These are phyloP conservation scores for Lates japonicus DNA, from an alignment of 2,797 vertebrate genomes.

Conservation along the genomic window DNA sequence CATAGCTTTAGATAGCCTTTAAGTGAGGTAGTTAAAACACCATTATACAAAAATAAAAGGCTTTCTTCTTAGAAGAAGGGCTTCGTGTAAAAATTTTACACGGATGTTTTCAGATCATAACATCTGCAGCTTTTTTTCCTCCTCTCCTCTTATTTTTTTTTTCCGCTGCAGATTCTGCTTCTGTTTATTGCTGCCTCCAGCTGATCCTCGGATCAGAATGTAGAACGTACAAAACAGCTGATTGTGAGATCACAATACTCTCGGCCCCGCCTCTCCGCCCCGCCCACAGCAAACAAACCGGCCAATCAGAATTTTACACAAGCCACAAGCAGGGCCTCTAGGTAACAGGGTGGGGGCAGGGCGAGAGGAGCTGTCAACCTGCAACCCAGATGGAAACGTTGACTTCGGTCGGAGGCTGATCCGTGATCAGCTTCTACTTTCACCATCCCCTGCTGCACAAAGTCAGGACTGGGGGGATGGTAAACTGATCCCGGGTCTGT, in stretches of 20 bases:
- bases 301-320: slow-evolving; percentile 88
- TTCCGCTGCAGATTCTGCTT: slow-evolving; percentile 79
- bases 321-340: slow-evolving; percentile 65
- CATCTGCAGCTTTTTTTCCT: slow-evolving; percentile 81
- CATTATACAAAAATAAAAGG: slow-evolving; percentile 85
- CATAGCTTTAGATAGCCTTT: slow-evolving; percentile 88
- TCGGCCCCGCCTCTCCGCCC: slow-evolving; percentile 66
- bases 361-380: slow-evolving; percentile 73
- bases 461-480: slow-evolving; percentile 46
- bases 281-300: slow-evolving; percentile 60
- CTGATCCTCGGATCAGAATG: slow-evolving; percentile 93
- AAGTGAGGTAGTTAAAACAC: slow-evolving; percentile 89
- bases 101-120: slow-evolving; percentile 79
- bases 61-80: slow-evolving; percentile 90
- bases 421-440: slow-evolving; percentile 59
- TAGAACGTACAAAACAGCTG: slow-evolving; percentile 96
- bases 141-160: slow-evolving; percentile 45
- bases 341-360: slow-evolving; percentile 77
- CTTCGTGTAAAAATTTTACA: slow-evolving; percentile 86
- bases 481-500: slow-evolving; percentile 65
- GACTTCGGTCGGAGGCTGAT: slow-evolving; percentile 64
- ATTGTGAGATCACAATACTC: slow-evolving; percentile 92
- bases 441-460: background rate
- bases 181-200: slow-evolving; percentile 89
- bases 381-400: slow-evolving; percentile 58